Evolutionary conservation across 2,797 vertebrate genomes (phyloP).

Genomic region (Pangasius mekongensis): DNA sequence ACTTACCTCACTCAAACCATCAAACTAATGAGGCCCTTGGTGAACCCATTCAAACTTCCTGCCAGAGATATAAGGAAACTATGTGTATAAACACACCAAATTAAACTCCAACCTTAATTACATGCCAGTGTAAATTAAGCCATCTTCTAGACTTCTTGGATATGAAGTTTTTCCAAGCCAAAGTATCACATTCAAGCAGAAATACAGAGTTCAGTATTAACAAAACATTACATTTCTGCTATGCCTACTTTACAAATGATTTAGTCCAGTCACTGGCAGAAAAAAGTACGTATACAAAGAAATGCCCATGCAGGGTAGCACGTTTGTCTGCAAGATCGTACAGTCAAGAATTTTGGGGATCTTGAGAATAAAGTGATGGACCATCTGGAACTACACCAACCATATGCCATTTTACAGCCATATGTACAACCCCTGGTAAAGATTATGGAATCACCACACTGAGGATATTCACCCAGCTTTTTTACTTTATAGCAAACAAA

Average conservation of each 20-base stretch:
- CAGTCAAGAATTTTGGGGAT: neutral
- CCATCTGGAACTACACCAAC: neutral
- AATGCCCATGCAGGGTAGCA: neutral
- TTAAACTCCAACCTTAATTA: neutral
- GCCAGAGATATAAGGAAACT: slow-evolving; percentile 29
- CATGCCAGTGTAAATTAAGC: neutral
- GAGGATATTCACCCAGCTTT: no score
- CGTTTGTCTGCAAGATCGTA: neutral
- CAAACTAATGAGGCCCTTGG: slow-evolving; percentile 64
- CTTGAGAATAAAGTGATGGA: neutral
- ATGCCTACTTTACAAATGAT: neutral
- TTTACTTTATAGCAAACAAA: no score
- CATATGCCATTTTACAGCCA: neutral
- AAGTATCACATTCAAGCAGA: neutral
- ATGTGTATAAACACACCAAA: neutral
- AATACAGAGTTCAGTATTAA: neutral
- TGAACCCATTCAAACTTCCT: neutral
- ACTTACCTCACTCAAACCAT: slow-evolving; percentile 9
- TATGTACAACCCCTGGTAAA: neutral
- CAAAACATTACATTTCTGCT: neutral
- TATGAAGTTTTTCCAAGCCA: neutral
- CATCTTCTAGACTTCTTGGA: neutral
- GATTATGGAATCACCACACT: no score
- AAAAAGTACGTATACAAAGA: neutral
- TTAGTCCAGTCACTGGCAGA: neutral